Evolutionary conservation across 2,888 invertebrate genomes (phyloP), one percentile per base, ranked within the genome.

Genomic region (Eupithecia subumbrata): DNA sequence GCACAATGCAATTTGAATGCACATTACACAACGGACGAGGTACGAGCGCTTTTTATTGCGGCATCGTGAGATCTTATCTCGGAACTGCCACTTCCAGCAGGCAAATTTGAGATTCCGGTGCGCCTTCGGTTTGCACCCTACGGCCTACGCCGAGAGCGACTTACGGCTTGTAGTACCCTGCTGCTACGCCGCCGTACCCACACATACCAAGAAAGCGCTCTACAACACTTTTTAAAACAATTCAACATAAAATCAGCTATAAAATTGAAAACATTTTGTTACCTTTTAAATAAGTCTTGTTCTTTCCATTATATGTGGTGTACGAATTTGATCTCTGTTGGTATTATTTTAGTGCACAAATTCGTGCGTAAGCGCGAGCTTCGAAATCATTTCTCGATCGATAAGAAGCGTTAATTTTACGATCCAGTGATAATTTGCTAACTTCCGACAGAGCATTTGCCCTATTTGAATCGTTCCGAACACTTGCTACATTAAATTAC

Each of bases 1-100:
- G 94, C 94, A 95, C 94, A 94, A 95, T 95, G 95, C 95, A 95
- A 95, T 95, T 95, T 94, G 94, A 94, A 94, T 94, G 95, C 94
- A 94, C 93, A 94, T 95, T 94, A 94, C 94, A 94, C 95, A 94
- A 94, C 94, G 92, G 92, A 93, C 94, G 92, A 92, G 91, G 93
- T 93, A 94, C 93, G 90, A 90, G 90, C 89, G 92, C 93, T 94
- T 94, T 95, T 95, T 95, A 95, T 95, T 95, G 93, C 94, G 93
- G 94, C 94, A 94, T 93, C 94, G 93, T 92, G 92, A 93, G 94
- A 94, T 95, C 94, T 94, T 95, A 95, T 95, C 95, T 94, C 88
- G 86, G 89, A 92, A 92, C 93, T 95, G 94, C 94, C 94, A 95
- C 95, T 95, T 94, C 94, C 94, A 94, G 92, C 93, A 91, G 91